Evolutionary conservation across 2,888 invertebrate genomes (phyloP).

Genomic region (Pollenia angustigena): DNA sequence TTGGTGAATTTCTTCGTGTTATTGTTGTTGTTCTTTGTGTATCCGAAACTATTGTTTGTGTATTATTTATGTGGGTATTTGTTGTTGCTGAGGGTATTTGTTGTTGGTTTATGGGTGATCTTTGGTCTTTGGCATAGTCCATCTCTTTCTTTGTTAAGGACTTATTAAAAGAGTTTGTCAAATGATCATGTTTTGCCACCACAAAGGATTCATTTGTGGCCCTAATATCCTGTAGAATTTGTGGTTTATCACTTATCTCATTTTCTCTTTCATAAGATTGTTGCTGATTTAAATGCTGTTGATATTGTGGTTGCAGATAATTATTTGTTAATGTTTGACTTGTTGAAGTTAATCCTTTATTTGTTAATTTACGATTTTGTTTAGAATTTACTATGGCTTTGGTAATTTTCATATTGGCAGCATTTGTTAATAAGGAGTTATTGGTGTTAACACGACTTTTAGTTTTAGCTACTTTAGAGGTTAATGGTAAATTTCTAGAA

Average conservation of each 20-base stretch:
- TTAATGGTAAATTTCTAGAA: conserved; percentile 47
- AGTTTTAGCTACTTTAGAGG: conserved; percentile 53
- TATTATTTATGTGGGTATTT: conserved; percentile 24
- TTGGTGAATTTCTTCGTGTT: conserved; percentile 74
- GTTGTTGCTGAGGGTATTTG: conserved; percentile 48
- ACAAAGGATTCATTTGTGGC: conserved; percentile 44
- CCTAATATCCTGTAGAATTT: conserved; percentile 43
- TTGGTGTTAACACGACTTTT: conserved; percentile 57
- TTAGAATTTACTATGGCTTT: conserved; percentile 79
- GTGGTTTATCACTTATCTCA: conserved; percentile 38
- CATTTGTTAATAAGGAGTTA: conserved; percentile 77
- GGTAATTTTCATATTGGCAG: conserved; percentile 81
- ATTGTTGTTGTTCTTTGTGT: conserved; percentile 56
- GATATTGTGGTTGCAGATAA: conserved; percentile 15
- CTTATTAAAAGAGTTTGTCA: conserved; percentile 25
- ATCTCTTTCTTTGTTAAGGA: conserved; percentile 60
- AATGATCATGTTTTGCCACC: conserved; percentile 35
- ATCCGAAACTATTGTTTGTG: conserved; percentile 53
- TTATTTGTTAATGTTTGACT: conserved; percentile 38
- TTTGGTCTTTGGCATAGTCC: conserved; percentile 58
- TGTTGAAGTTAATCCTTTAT: conserved; percentile 58
- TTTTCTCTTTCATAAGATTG: conserved; percentile 49
- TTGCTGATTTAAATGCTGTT: conserved; percentile 7
- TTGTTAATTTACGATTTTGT: conserved; percentile 69
- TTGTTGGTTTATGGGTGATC: conserved; percentile 58